A percentile compares a stretch with the other conserved stretches of the same genome.
phyloP scores from a whole-genome alignment of 2,797 vertebrate species.

The Phaenicophaeus curvirostris region DNA sequence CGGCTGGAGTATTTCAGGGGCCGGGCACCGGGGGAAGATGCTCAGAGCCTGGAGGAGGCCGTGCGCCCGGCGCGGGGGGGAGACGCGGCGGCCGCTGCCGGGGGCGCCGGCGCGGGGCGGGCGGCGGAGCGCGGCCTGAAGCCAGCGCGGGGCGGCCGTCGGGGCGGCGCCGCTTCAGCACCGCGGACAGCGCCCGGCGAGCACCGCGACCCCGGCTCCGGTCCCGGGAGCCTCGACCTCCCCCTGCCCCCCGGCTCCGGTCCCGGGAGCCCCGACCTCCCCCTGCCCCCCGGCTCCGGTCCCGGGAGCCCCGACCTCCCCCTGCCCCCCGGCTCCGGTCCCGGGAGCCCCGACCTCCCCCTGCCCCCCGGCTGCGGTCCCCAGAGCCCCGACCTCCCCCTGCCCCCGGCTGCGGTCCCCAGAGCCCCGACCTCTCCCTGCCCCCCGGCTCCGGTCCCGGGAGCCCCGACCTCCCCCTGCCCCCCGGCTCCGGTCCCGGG shows the following conservation, averaged over 20 bases:
- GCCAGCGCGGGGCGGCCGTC: not conserved
- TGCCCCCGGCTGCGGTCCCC: no score
- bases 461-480: not conserved
- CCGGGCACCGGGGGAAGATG: constrained; percentile 4
- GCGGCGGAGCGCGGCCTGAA: not conserved
- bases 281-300: no score
- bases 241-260: not conserved
- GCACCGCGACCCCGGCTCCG: not conserved
- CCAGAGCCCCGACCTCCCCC: not conserved
- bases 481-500: not conserved
- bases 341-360: not conserved
- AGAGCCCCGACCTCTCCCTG: no score
- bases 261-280: not conserved
- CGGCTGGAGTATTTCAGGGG: constrained; percentile 28
- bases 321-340: not conserved
- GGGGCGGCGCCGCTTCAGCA: constrained; percentile 52
- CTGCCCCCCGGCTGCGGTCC: not conserved
- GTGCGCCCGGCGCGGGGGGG: not conserved
- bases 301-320: no score
- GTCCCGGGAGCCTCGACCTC: not conserved
- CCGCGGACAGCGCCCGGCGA: constrained; percentile 56
- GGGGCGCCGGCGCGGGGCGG: not conserved
- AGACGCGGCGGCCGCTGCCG: not conserved
- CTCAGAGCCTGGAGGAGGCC: constrained; percentile 39
- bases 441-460: not conserved